Conservation (phyloP, 2,888 invertebrate genomes). For the Drosophila antonietae region DNA sequence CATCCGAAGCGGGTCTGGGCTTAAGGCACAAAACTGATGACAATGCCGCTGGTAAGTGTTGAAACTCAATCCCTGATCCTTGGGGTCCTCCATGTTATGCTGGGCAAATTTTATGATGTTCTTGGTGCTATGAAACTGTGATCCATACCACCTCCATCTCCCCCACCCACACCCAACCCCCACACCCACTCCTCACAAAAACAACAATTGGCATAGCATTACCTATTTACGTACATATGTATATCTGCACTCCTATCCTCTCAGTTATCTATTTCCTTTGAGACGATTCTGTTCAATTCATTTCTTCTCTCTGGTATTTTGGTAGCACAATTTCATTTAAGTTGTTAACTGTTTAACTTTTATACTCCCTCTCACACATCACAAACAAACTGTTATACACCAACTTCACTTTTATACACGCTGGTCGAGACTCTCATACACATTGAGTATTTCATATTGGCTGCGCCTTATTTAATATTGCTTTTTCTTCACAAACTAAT, state of each 20-base stretch:
- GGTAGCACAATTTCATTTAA: background rate
- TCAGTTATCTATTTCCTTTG: background rate
- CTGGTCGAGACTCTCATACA: conserved; percentile 14
- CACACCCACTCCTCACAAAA: background rate
- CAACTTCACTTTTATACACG: background rate
- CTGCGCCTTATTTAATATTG: conserved; percentile 9
- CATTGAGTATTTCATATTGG: background rate
- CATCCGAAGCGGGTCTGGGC: conserved; percentile 80
- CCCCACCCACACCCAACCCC: background rate
- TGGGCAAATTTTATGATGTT: conserved; percentile 16
- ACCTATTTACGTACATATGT: too few species aligned
- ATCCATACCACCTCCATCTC: background rate
- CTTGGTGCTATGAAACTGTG: conserved; percentile 31
- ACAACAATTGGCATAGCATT: background rate
- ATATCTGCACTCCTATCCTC: background rate
- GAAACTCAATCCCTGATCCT: conserved; percentile 17
- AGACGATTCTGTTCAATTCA: conserved; percentile 1
- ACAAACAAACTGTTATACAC: conserved; percentile 1
- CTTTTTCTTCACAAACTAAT: conserved; percentile 1
- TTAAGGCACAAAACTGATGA: conserved; percentile 77
- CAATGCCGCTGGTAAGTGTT: conserved; percentile 55
- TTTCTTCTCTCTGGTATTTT: background rate
- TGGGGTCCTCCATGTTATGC: background rate
- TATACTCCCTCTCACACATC: background rate
- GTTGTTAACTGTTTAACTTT: background rate